These are phyloP conservation scores for Cryptomyrus ogoouensis DNA, from an alignment of 2,113 vertebrate species.

Conservation along the genomic window DNA sequence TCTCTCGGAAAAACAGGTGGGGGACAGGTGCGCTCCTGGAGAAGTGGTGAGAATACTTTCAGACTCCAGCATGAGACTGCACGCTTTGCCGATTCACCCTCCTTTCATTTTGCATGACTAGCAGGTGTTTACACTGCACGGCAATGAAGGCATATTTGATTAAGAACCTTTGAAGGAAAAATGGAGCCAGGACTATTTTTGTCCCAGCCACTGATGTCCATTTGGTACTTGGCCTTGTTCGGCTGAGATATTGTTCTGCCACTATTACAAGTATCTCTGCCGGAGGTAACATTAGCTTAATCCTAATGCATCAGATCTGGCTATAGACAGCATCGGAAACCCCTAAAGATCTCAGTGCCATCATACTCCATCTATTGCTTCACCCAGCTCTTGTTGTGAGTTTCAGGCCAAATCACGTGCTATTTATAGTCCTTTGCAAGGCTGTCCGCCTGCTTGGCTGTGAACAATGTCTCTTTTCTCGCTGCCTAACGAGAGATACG, in stretches of 20 bases:
- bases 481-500: slow-evolving; percentile 30
- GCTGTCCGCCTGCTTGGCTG: slow-evolving; percentile 26
- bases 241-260: background rate
- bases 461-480: slow-evolving; percentile 39
- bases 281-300: background rate
- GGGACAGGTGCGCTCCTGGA: background rate
- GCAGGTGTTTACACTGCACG: background rate
- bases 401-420: slow-evolving; percentile 28
- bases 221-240: background rate
- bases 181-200: background rate
- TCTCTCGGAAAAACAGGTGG: background rate
- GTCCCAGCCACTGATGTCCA: background rate
- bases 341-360: background rate
- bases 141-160: background rate
- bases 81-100: background rate
- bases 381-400: slow-evolving; percentile 12
- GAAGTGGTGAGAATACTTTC: background rate
- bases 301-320: background rate
- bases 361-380: background rate
- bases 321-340: background rate
- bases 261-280: background rate
- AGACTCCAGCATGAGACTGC: background rate
- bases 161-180: background rate
- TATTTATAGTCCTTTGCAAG: slow-evolving; percentile 21
- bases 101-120: background rate